phyloP scores from a whole-genome alignment of 2,113 vertebrate species.

The Alectura lathami region DNA sequence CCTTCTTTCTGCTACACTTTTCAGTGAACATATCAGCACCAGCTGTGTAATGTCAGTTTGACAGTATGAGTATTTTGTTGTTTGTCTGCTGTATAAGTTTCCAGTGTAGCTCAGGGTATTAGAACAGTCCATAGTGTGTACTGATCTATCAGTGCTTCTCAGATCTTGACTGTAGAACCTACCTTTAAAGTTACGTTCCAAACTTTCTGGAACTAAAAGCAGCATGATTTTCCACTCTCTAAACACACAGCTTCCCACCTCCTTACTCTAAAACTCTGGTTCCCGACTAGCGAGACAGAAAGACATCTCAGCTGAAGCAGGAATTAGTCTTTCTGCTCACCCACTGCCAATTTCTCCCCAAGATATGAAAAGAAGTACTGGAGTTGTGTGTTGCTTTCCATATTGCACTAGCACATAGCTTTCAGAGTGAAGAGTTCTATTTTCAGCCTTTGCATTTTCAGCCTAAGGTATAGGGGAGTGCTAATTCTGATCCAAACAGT shows the following conservation, averaged over 20 bases:
- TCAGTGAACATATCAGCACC: neutral
- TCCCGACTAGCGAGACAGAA: neutral
- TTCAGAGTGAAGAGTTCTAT: neutral
- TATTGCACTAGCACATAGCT: neutral
- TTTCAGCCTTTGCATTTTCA: neutral
- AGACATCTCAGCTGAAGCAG: neutral
- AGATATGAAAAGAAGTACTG: neutral
- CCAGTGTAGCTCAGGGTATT: neutral
- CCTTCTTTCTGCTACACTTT: neutral
- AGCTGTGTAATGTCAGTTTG: neutral
- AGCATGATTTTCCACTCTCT: neutral
- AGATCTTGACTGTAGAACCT: neutral
- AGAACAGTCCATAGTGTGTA: neutral
- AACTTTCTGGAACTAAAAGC: neutral
- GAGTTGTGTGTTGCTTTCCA: neutral
- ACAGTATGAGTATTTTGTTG: neutral
- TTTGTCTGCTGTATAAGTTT: neutral
- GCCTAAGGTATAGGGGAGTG: neutral
- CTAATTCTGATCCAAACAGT: neutral
- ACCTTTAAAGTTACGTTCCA: neutral
- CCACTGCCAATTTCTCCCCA: neutral
- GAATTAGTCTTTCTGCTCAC: neutral
- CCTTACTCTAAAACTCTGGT: neutral
- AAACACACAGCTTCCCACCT: neutral
- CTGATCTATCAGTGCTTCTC: neutral